Evolutionary conservation across 2,113 vertebrate genomes (phyloP).

Genomic region (Tragelaphus strepsiceros): DNA sequence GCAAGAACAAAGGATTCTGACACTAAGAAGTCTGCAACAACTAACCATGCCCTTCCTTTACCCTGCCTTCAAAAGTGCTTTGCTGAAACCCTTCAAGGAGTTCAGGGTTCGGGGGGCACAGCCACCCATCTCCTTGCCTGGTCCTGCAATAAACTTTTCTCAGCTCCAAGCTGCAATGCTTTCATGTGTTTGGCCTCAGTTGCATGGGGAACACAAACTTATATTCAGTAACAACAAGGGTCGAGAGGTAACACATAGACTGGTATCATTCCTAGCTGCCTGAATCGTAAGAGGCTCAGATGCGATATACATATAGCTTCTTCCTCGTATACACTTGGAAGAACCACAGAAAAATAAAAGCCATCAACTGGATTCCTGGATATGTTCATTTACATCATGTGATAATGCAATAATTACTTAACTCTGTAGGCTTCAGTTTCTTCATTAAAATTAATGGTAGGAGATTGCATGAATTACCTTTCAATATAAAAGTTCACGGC

Average conservation of each 20-base stretch:
- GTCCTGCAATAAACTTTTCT: not conserved
- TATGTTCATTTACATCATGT: not conserved
- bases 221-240: not conserved
- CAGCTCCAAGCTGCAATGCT: not conserved
- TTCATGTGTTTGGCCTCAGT: not conserved
- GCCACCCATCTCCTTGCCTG: not conserved
- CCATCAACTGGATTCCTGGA: not conserved
- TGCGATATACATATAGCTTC: not conserved
- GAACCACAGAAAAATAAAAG: not conserved
- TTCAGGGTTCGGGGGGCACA: rapidly evolving
- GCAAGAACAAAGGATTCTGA: not conserved
- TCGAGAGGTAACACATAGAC: not conserved
- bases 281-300: not conserved
- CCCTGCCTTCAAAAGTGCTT: not conserved
- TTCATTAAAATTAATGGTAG: not conserved
- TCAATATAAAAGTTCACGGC: not conserved
- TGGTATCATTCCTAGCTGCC: not conserved
- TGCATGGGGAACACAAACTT: not conserved
- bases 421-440: not conserved
- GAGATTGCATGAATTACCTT: not conserved
- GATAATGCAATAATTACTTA: not conserved
- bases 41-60: not conserved
- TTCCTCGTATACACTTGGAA: not conserved
- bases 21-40: not conserved
- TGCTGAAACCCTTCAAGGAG: not conserved